These are phyloP conservation scores for Hypena proboscidalis DNA, from an alignment of 2,888 invertebrate genomes.

Conservation along the genomic window DNA sequence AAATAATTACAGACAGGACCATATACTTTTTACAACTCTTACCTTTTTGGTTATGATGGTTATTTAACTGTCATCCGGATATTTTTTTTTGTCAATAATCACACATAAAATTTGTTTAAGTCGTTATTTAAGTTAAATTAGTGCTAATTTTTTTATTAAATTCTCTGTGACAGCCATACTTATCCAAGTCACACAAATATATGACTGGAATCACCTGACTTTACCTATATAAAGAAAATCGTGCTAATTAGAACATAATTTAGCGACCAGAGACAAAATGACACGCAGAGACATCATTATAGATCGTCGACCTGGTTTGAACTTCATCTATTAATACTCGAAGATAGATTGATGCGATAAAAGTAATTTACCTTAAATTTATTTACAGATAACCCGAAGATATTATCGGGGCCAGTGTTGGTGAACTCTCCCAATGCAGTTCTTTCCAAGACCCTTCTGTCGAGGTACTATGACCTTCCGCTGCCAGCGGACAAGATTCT, in stretches of 20 bases:
- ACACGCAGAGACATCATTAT: not conserved
- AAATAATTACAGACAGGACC: too few relatives aligned
- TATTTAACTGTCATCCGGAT: too few relatives aligned
- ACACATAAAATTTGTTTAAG: too few relatives aligned
- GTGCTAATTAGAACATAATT: not conserved
- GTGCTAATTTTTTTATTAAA: too few relatives aligned
- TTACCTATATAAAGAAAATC: too few relatives aligned
- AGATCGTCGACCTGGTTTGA: conserved; percentile 48
- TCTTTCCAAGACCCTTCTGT: conserved; percentile 90
- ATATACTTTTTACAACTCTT: too few relatives aligned
- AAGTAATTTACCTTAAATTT: conserved; percentile 4
- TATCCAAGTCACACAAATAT: too few relatives aligned
- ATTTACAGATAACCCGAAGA: conserved; percentile 76
- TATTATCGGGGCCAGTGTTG: conserved; percentile 76
- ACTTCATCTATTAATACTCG: conserved; percentile 1
- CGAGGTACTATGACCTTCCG: conserved; percentile 91
- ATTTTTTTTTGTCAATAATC: too few relatives aligned
- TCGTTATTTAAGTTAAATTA: too few relatives aligned
- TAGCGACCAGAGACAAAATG: conserved; percentile 1
- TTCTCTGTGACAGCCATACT: too few relatives aligned
- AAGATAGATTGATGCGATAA: not conserved
- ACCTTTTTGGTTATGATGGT: too few relatives aligned
- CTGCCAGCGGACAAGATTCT: conserved; percentile 91
- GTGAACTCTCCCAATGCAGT: conserved; percentile 93
- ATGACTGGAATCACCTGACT: too few relatives aligned